These are phyloP conservation scores for Peromyscus nudipes DNA, from an alignment of 2,797 vertebrate genomes.

Conservation along the genomic window DNA sequence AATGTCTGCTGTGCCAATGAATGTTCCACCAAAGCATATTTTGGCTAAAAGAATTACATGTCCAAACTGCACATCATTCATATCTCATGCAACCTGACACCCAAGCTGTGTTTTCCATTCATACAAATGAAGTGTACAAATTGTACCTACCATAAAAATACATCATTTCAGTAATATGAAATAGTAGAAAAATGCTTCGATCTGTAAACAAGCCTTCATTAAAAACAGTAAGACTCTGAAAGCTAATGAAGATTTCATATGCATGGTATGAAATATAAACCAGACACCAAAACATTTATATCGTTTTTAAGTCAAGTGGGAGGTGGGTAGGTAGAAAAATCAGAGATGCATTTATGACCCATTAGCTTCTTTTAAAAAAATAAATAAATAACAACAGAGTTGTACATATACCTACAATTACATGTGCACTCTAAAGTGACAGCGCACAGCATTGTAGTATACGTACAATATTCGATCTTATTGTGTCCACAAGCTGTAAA, in stretches of 20 bases:
- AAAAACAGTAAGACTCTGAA: background rate
- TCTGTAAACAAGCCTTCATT: slow-evolving; percentile 45
- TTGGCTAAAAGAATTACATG: slow-evolving; percentile 71
- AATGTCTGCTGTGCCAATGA: slow-evolving; percentile 70
- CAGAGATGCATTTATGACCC: slow-evolving; percentile 69
- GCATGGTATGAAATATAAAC: background rate
- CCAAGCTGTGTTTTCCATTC: slow-evolving; percentile 33
- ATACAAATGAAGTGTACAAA: slow-evolving; percentile 21
- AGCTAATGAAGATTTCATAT: slow-evolving; percentile 25
- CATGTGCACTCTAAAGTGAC: slow-evolving; percentile 83
- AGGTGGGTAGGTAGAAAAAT: slow-evolving; percentile 23
- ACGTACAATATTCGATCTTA: slow-evolving; percentile 88
- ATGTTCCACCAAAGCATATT: slow-evolving; percentile 70
- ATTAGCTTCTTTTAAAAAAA: slow-evolving; percentile 77
- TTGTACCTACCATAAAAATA: background rate
- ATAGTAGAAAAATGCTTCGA: background rate
- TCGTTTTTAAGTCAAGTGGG: slow-evolving; percentile 58
- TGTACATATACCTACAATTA: slow-evolving; percentile 84
- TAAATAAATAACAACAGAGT: slow-evolving; percentile 77
- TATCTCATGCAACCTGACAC: slow-evolving; percentile 11
- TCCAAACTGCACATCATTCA: background rate
- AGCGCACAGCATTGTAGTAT: slow-evolving; percentile 82
- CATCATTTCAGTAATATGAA: background rate
- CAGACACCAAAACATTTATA: slow-evolving; percentile 62
- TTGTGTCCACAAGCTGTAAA: slow-evolving; percentile 86